Conservation (phyloP, 2,797 vertebrate species). For the Tenualosa ilisha region DNA sequence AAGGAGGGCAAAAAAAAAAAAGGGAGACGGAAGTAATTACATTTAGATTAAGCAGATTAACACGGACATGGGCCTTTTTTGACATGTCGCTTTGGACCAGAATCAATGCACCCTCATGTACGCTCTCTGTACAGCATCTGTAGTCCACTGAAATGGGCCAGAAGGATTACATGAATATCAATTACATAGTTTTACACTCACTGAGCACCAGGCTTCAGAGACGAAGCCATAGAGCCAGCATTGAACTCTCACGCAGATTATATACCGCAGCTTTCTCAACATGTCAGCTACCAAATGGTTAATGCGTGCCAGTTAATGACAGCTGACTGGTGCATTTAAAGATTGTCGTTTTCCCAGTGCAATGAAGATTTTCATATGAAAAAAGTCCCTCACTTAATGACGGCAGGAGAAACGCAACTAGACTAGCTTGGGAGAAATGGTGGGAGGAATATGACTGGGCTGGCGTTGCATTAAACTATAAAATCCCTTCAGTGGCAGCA, state of each 20-base stretch:
- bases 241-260: conserved; percentile 12
- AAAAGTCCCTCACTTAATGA: not conserved
- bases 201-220: not conserved
- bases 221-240: not conserved
- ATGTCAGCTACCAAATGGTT: not conserved
- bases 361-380: not conserved
- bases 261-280: not conserved
- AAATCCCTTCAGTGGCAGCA: conserved; percentile 15
- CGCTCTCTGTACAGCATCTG: not conserved
- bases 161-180: conserved; percentile 51
- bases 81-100: conserved; percentile 19
- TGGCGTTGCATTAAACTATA: conserved; percentile 10
- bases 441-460: not conserved
- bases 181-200: conserved; percentile 42
- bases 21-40: conserved; percentile 45
- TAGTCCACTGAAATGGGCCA: not conserved
- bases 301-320: not conserved
- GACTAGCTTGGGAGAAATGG: not conserved
- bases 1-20: conserved; percentile 23
- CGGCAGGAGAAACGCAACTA: not conserved
- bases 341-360: not conserved
- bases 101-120: conserved; percentile 16
- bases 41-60: conserved; percentile 64
- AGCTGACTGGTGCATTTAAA: conserved; percentile 8
- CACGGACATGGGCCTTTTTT: conserved; percentile 29